Evolutionary conservation across 2,797 vertebrate species (phyloP).

Genomic region (Hoplostethus atlanticus): DNA sequence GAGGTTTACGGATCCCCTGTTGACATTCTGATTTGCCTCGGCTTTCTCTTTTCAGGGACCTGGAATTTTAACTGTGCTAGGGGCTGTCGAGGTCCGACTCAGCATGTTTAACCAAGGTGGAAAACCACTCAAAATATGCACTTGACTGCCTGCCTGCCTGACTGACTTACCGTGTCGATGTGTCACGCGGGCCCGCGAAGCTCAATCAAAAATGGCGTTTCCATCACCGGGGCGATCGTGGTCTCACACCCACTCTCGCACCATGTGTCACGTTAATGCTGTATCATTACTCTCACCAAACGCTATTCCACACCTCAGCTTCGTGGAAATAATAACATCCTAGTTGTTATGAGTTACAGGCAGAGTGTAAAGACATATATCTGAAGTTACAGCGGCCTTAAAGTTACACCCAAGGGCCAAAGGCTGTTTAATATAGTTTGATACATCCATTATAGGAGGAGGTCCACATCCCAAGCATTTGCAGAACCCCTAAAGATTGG

Average conservation of each 20-base stretch:
- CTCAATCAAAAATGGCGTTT: slow-evolving; percentile 51
- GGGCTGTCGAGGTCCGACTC: slow-evolving; percentile 65
- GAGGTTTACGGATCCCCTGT: slow-evolving; percentile 82
- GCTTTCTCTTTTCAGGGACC: slow-evolving; percentile 72
- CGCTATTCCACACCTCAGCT: slow-evolving; percentile 64
- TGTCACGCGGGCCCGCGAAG: slow-evolving; percentile 53
- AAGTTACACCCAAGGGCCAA: slow-evolving; percentile 53
- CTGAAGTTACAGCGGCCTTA: slow-evolving; percentile 51
- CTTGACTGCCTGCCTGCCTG: slow-evolving; percentile 46
- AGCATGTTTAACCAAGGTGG: slow-evolving; percentile 67
- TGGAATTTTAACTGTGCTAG: slow-evolving; percentile 78
- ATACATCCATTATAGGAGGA: slow-evolving; percentile 24
- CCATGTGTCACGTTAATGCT: slow-evolving; percentile 61
- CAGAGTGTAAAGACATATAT: slow-evolving; percentile 49
- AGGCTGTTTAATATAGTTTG: slow-evolving; percentile 39
- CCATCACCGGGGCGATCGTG: slow-evolving; percentile 43
- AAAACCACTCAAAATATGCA: slow-evolving; percentile 61
- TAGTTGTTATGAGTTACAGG: slow-evolving; percentile 50
- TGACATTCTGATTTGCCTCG: slow-evolving; percentile 73
- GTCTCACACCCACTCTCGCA: slow-evolving; percentile 67
- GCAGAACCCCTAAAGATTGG: slow-evolving; percentile 20
- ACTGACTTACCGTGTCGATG: slow-evolving; percentile 47
- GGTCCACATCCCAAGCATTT: slow-evolving; percentile 39
- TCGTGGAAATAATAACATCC: slow-evolving; percentile 75
- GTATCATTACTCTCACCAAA: slow-evolving; percentile 65